Base-by-base conservation (phyloP, 2,113 vertebrate species). In the Lagopus muta region DNA sequence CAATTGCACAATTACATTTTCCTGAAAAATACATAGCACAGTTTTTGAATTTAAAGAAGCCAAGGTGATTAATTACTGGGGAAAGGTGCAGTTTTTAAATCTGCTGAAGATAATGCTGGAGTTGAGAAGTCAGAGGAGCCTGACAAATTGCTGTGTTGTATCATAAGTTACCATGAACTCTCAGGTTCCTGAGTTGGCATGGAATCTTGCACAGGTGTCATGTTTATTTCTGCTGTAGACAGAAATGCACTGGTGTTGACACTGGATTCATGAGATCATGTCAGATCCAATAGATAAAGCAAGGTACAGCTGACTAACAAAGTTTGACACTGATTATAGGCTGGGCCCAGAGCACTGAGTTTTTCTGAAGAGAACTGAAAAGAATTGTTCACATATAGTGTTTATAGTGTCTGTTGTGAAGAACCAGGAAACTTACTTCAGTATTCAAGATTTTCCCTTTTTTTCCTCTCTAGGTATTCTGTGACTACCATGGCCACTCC, bases 401-500 rank as follows among this genome's bases (percentile, higher is more conserved):
- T 2, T 28, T 34, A 22, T 0, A 40, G 16, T 47, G 11, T 2
- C 70, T 75, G 20, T 32, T 69, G 13, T 13, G 42, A 82, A 52
- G 7, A 62, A 32, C 27, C 6, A 65, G 28, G 48, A 78, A 64
- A 42, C 8, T 36, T 87, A 25, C 47, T 13, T 20, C 48, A 36
- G 0, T 16, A 15, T 40, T 77, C 10, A 85, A 52, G 11, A 60
- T 60, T 73, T 87, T 81, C 13, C 5, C 4, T 22, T 30, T n/a
- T 13, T 40, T 66, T 17, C 36, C 32, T 13, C 32, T 34, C 10
- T 48, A 99, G 99, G 99, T 99, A 54, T 99, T 99, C 97, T 99
- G 99, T 93, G 99, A 99, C 93, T 99, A 99, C 90, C 99, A 99
- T 0, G 99, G 99, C 10, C 99, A 99, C 96, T 99, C 99, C 1